phyloP scores from a whole-genome alignment of 2,797 vertebrate genomes.

The Melanotaenia pygmaea region DNA sequence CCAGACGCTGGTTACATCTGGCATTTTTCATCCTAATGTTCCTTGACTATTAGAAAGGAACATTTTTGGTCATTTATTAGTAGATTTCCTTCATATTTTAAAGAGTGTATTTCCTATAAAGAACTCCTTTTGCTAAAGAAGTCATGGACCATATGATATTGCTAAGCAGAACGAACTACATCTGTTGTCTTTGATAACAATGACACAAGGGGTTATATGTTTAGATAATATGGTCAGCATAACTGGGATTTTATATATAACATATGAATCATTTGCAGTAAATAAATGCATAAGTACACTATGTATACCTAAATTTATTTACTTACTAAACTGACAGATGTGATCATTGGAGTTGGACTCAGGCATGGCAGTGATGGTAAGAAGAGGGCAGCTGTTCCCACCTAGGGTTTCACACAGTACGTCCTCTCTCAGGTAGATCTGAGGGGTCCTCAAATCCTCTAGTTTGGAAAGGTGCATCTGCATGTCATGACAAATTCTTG shows the following conservation, averaged over 20 bases:
- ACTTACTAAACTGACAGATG: slow-evolving; percentile 96
- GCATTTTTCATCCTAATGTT: slow-evolving; percentile 24
- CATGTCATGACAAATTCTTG: background rate
- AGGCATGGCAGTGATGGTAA: slow-evolving; percentile 98
- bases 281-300: background rate
- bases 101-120: background rate
- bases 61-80: slow-evolving; percentile 2
- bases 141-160: background rate
- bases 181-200: background rate
- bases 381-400: slow-evolving; percentile 93
- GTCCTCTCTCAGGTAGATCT: slow-evolving; percentile 94
- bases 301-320: background rate
- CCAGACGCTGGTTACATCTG: background rate
- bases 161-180: background rate
- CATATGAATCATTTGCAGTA: background rate
- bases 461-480: slow-evolving; percentile 98
- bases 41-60: background rate
- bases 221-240: background rate
- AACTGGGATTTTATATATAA: background rate
- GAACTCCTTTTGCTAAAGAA: background rate
- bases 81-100: slow-evolving; percentile 3
- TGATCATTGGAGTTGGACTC: slow-evolving; percentile 92
- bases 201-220: background rate
- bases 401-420: slow-evolving; percentile 92
- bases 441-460: slow-evolving; percentile 88